A percentile compares a stretch with the other conserved stretches of the same genome.
These are phyloP conservation scores for Solenopsis invicta DNA, from an alignment of 1,140 invertebrate species.

Conservation along the genomic window DNA sequence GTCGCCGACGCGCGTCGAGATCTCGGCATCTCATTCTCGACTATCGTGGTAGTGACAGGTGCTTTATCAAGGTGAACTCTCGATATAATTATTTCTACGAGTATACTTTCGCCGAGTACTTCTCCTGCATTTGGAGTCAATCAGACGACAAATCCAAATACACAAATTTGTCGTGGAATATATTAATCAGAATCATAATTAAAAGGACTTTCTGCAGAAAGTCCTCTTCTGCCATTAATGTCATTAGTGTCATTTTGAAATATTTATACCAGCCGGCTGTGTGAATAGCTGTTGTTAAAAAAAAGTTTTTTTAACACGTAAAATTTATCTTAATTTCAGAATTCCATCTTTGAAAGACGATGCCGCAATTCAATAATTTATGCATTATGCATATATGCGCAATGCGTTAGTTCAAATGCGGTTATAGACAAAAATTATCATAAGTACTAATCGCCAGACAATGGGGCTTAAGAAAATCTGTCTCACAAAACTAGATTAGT, in stretches of 20 bases:
- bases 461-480: constrained; percentile 19
- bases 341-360: neutral
- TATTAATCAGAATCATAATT: neutral
- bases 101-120: constrained; percentile 13
- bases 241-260: constrained; percentile 4
- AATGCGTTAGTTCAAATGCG: constrained; percentile 12
- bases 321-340: neutral
- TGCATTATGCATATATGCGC: neutral
- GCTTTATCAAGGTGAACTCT: constrained; percentile 48
- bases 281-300: neutral
- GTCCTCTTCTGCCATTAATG: neutral
- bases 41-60: constrained; percentile 24
- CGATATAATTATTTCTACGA: constrained; percentile 48
- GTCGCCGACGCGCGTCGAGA: constrained; percentile 16
- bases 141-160: neutral
- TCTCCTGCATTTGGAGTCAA: neutral
- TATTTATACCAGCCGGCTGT: neutral
- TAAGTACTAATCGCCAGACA: constrained; percentile 39
- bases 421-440: constrained; percentile 14
- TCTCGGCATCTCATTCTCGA: constrained; percentile 8
- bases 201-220: neutral
- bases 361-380: neutral
- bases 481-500: constrained; percentile 16
- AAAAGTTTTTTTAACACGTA: neutral
- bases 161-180: neutral